Conservation (phyloP, 2,113 vertebrate genomes). For the Chiloscyllium plagiosum region DNA sequence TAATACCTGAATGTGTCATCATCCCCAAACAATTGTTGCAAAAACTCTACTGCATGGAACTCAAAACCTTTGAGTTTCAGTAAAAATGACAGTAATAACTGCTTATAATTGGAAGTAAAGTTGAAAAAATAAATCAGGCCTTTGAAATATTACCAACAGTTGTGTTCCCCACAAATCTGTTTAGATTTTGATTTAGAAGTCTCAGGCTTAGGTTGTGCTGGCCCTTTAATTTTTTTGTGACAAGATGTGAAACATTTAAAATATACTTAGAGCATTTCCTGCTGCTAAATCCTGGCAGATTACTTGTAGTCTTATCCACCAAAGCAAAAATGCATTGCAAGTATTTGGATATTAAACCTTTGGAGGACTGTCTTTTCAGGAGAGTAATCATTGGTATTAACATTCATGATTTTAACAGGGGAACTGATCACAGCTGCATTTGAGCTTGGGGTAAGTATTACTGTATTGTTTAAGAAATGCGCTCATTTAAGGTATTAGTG, state of each 20-base stretch:
- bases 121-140: not conserved
- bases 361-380: conserved; percentile 96
- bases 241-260: conserved; percentile 31
- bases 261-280: conserved; percentile 84
- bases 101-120: not conserved
- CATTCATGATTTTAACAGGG: conserved; percentile 99
- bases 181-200: not conserved
- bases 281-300: conserved; percentile 91
- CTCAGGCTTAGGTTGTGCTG: conserved; percentile 11
- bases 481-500: conserved; percentile 99
- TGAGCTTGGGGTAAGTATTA: conserved; percentile 99
- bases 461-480: conserved; percentile 99
- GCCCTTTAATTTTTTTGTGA: not conserved
- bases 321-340: conserved; percentile 99
- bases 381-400: conserved; percentile 99
- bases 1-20: not conserved
- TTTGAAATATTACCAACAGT: not conserved
- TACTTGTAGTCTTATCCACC: conserved; percentile 92
- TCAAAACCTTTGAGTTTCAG: not conserved
- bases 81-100: not conserved
- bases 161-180: not conserved
- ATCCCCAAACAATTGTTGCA: not conserved
- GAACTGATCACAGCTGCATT: conserved; percentile 99
- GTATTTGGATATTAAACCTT: conserved; percentile 99
- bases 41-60: not conserved